Evolutionary conservation across 2,797 vertebrate species (phyloP).

Genomic region (Melanotaenia parkinsoni): DNA sequence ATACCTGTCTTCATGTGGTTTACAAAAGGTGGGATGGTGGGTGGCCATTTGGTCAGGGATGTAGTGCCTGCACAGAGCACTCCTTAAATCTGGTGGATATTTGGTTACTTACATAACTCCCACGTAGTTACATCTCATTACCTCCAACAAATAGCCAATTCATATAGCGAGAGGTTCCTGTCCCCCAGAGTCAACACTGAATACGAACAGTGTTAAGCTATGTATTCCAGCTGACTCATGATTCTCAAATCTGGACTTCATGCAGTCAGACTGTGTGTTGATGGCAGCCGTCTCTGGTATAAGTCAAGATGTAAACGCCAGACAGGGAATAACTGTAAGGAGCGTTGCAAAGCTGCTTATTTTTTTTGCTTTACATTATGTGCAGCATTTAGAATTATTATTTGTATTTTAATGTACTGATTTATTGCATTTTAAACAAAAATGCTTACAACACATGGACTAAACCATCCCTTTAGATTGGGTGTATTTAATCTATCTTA

Average conservation of each 20-base stretch:
- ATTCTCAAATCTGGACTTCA: slow-evolving; percentile 62
- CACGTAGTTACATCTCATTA: slow-evolving; percentile 82
- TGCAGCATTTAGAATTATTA: neutral
- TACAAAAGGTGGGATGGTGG: slow-evolving; percentile 77
- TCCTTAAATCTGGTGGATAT: slow-evolving; percentile 74
- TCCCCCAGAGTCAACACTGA: slow-evolving; percentile 66
- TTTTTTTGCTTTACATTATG: neutral
- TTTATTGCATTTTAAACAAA: slow-evolving; percentile 7
- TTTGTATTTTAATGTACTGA: neutral
- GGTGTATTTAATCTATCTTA: neutral
- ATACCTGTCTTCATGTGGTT: slow-evolving; percentile 76
- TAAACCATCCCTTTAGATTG: neutral
- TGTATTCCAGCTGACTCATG: slow-evolving; percentile 77
- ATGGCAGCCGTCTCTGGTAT: slow-evolving; percentile 42
- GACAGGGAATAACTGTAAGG: slow-evolving; percentile 37
- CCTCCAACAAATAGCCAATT: slow-evolving; percentile 76
- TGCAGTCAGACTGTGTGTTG: slow-evolving; percentile 56
- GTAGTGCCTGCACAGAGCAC: slow-evolving; percentile 69
- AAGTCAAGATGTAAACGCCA: slow-evolving; percentile 40
- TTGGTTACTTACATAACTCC: slow-evolving; percentile 83
- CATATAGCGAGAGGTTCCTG: slow-evolving; percentile 72
- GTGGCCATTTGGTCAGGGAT: slow-evolving; percentile 73
- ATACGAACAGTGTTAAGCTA: slow-evolving; percentile 76
- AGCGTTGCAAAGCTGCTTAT: slow-evolving; percentile 7
- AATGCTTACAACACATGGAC: neutral